Conservation (phyloP, 2,888 invertebrate species). For the Lasioglossum oenotherae region DNA sequence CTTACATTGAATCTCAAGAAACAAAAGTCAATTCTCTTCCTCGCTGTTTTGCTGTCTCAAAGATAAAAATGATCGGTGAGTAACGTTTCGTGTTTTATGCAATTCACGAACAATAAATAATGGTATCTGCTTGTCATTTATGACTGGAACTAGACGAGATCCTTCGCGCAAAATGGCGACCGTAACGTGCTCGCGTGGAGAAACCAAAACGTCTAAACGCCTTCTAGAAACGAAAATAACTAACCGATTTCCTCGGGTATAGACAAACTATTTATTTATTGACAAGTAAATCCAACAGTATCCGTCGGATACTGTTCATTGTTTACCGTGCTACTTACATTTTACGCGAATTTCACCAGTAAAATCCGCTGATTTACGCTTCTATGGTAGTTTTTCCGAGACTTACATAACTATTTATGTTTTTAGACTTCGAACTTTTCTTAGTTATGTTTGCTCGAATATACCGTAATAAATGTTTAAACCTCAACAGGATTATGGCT, state of each 20-base stretch:
- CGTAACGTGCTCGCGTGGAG: constrained; percentile 18
- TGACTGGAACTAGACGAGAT: constrained; percentile 32
- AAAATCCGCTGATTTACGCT: constrained; percentile 4
- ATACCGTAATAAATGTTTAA: too few species aligned
- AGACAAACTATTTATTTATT: constrained; percentile 42
- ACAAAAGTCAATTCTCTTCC: background rate
- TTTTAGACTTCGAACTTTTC: background rate
- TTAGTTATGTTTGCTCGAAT: background rate
- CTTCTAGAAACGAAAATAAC: constrained; percentile 22
- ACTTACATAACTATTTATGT: background rate
- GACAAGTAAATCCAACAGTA: constrained; percentile 19
- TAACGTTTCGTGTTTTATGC: constrained; percentile 37
- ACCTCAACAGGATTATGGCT: too few species aligned
- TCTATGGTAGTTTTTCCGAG: background rate
- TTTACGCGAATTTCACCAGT: constrained; percentile 2
- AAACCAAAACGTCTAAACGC: constrained; percentile 11
- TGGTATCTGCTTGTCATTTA: constrained; percentile 50
- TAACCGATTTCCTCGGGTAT: constrained; percentile 16
- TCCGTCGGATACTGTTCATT: constrained; percentile 13
- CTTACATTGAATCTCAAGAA: background rate
- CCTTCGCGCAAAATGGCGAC: constrained; percentile 21
- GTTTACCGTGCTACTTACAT: background rate
- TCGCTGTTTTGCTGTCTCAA: background rate
- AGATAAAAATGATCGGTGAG: constrained; percentile 18
- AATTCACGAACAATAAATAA: constrained; percentile 54